phyloP scores from a whole-genome alignment of 92 coral and sea anemone genomes.

The Virgularia gustaviana region DNA sequence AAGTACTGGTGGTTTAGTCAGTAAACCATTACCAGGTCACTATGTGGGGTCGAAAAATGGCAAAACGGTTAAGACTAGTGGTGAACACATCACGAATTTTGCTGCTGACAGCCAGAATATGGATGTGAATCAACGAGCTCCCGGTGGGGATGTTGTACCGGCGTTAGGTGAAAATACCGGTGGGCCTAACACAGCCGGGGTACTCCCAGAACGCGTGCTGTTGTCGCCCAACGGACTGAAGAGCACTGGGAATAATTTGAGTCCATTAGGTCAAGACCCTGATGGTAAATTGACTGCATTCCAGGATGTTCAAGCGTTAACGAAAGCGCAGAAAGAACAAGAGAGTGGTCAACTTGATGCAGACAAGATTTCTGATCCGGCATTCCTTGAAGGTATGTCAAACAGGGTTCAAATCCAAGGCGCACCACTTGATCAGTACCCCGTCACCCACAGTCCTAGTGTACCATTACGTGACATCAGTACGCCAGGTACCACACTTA shows the following conservation, averaged over 20 bases:
- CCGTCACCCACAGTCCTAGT: slow-evolving; percentile 13
- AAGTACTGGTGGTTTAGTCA: too few species aligned
- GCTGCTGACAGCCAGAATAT: neutral
- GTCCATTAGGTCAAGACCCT: slow-evolving; percentile 26
- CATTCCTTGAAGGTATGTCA: slow-evolving; percentile 34
- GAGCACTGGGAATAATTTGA: neutral
- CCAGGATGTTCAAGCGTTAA: slow-evolving; percentile 16
- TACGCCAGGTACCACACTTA: slow-evolving; percentile 13
- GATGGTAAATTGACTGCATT: slow-evolving; percentile 19
- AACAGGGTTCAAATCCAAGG: slow-evolving; percentile 16
- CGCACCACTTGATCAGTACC: neutral
- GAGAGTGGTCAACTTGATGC: slow-evolving; percentile 3
- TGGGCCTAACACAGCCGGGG: neutral
- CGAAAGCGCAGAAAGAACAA: slow-evolving; percentile 22
- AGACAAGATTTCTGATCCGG: slow-evolving; percentile 28
- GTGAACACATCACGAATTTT: neutral
- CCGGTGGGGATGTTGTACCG: slow-evolving; percentile 17
- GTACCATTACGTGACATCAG: slow-evolving; percentile 19
- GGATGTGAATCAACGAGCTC: neutral
- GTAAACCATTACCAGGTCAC: too few species aligned
- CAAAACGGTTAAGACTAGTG: slow-evolving; percentile 1
- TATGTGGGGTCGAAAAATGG: neutral
- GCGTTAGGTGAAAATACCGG: neutral
- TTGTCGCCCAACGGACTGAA: slow-evolving; percentile 16
- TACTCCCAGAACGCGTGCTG: slow-evolving; percentile 22